Evolutionary conservation across 2,113 vertebrate genomes (phyloP).

Genomic region (Chascanopsetta lugubris): DNA sequence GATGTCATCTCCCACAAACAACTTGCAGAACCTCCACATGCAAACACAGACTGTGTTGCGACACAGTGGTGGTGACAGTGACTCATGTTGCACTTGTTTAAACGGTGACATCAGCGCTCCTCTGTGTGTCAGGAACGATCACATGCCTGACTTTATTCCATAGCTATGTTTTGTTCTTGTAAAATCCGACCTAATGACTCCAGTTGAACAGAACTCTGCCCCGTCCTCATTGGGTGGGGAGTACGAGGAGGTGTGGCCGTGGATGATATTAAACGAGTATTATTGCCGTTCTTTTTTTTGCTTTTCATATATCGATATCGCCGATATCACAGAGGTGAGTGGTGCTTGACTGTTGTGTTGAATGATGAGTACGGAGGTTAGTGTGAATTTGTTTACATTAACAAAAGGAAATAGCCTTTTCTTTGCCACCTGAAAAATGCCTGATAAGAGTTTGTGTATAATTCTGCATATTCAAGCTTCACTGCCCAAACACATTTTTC

Average conservation of each 20-base stretch:
- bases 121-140: conserved; percentile 23
- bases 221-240: conserved; percentile 32
- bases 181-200: conserved; percentile 59
- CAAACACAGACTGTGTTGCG: background rate
- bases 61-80: conserved; percentile 9
- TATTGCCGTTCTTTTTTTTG: conserved; percentile 34
- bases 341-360: background rate
- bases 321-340: conserved; percentile 39
- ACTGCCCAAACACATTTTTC: too few relatives aligned
- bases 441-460: background rate
- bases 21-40: background rate
- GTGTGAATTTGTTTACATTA: background rate
- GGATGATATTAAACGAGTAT: background rate
- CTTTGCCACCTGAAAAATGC: background rate
- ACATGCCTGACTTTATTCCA: conserved; percentile 26
- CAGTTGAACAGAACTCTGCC: background rate
- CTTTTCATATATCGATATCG: conserved; percentile 11
- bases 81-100: conserved; percentile 28
- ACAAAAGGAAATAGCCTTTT: background rate
- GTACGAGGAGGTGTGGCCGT: conserved; percentile 38
- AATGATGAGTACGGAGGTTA: background rate
- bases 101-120: conserved; percentile 16
- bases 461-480: background rate
- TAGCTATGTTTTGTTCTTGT: conserved; percentile 61
- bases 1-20: background rate